Evolutionary conservation across 2,113 vertebrate species (phyloP), one percentile per base, ranked within the genome.

Genomic region (Apteryx owenii): DNA sequence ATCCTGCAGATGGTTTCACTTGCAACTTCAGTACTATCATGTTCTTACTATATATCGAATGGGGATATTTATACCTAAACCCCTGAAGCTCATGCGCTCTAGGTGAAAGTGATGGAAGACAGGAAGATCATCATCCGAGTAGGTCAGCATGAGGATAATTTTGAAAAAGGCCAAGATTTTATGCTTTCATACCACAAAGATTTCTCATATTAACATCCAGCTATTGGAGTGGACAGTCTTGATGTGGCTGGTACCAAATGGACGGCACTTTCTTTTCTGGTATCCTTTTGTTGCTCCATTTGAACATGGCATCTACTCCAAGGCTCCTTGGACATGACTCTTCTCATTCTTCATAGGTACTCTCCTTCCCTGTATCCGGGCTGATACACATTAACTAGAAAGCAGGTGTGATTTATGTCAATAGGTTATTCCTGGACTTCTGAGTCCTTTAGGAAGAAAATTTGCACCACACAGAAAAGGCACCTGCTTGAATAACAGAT

Each of bases 281-380:
- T 5, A 8, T 15, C 31, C 36, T 42, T 22, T 14, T 6, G 21
- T 5, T 9, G 61, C 69, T 40, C 46, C 12, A 25, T 15, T 3
- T 22, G 61, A 73, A 19, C 22, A 5, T 0, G 3, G 53, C 33
- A 9, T 22, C 42, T 38, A 53, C 51, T 61, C 4, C 4, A 0
- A 53, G 33, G 26, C 60, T 44, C 69, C 69, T 54, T 61, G 5
- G 5, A 19, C 38, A 29, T 0, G 33, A 12, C 46, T 22, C 56
- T 26, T 21, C 16, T 15, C 18, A 2, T 8, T 53, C 51, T 53
- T 9, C 4, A 19, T 15, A 25, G 51, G 25, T 31, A 4, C 36
- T 38, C 26, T 36, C 44, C 42, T 29, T 22, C 73, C 21, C 75
- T 17, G 40, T 44, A 23, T 28, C 38, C 9, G 22, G 22, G 21